A percentile compares a stretch with the other conserved stretches of the same genome.
phyloP scores from a whole-genome alignment of 2,113 vertebrate genomes.

The Mustelus asterias region DNA sequence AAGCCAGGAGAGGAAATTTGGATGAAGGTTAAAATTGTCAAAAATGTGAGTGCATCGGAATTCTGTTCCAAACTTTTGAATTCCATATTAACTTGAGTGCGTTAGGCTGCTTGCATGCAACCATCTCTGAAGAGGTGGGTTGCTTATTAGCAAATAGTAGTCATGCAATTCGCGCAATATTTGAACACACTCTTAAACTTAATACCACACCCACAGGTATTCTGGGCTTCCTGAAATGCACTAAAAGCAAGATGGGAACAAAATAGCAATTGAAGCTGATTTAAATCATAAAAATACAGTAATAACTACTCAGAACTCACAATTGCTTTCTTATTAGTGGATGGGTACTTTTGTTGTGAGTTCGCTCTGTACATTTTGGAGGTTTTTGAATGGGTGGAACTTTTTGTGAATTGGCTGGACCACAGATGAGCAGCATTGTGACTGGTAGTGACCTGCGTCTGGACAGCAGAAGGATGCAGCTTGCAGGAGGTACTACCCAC shows the following conservation, averaged over 20 bases:
- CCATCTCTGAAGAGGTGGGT: background rate
- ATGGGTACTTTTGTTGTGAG: background rate
- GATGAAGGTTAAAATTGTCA: background rate
- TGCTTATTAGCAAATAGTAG: background rate
- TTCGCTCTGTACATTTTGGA: background rate
- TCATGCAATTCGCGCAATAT: background rate
- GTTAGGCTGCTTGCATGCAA: background rate
- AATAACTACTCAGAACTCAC: background rate
- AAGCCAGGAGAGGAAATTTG: background rate
- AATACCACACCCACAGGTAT: background rate
- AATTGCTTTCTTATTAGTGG: background rate
- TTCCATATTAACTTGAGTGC: background rate
- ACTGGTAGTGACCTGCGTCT: background rate
- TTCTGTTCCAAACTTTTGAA: background rate
- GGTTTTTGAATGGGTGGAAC: background rate
- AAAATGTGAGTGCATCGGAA: background rate
- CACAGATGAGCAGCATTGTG: background rate
- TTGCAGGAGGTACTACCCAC: too few species aligned
- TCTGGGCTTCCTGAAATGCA: background rate
- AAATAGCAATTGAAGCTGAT: background rate
- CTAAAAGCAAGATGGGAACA: background rate
- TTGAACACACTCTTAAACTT: background rate
- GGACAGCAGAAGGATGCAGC: background rate
- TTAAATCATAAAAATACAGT: background rate
- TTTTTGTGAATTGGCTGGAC: background rate